These are phyloP conservation scores for Meandrusa payeni DNA, from an alignment of 2,888 invertebrate genomes.

Conservation along the genomic window DNA sequence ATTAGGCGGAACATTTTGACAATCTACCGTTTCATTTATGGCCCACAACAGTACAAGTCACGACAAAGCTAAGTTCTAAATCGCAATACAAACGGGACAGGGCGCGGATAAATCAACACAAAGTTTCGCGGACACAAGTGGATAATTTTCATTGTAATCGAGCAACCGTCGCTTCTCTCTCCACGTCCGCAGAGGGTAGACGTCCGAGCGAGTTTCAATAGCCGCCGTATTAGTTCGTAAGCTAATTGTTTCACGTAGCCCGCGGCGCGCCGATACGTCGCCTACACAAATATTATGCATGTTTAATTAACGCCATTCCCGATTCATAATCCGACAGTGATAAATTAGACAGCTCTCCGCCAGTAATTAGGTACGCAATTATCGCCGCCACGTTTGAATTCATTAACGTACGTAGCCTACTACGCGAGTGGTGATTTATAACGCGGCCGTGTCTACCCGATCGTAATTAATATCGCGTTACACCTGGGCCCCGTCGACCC, in stretches of 20 bases:
- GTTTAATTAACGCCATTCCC: constrained; percentile 74
- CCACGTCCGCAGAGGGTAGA: constrained; percentile 41
- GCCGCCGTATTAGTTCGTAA: constrained; percentile 52
- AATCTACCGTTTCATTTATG: constrained; percentile 8
- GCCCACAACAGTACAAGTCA: constrained; percentile 13
- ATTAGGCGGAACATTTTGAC: neutral
- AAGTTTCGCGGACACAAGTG: constrained; percentile 33
- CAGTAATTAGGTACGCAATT: constrained; percentile 78
- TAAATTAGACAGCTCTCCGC: constrained; percentile 70
- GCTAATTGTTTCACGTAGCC: constrained; percentile 52
- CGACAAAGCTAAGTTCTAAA: constrained; percentile 22
- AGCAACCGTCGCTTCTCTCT: constrained; percentile 35
- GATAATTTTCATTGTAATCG: constrained; percentile 39
- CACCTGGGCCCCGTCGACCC: constrained; percentile 45
- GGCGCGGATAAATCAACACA: constrained; percentile 32
- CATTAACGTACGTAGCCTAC: constrained; percentile 66
- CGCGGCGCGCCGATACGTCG: constrained; percentile 39
- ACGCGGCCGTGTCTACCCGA: constrained; percentile 56
- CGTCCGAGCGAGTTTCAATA: constrained; percentile 42
- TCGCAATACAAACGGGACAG: constrained; percentile 25
- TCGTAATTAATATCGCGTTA: constrained; percentile 70
- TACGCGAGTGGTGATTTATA: constrained; percentile 72
- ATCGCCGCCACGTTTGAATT: constrained; percentile 76
- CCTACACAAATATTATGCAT: constrained; percentile 71
- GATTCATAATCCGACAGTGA: constrained; percentile 80